These are phyloP conservation scores for Ips nitidus DNA, from an alignment of 1,140 invertebrate species.

Conservation along the genomic window DNA sequence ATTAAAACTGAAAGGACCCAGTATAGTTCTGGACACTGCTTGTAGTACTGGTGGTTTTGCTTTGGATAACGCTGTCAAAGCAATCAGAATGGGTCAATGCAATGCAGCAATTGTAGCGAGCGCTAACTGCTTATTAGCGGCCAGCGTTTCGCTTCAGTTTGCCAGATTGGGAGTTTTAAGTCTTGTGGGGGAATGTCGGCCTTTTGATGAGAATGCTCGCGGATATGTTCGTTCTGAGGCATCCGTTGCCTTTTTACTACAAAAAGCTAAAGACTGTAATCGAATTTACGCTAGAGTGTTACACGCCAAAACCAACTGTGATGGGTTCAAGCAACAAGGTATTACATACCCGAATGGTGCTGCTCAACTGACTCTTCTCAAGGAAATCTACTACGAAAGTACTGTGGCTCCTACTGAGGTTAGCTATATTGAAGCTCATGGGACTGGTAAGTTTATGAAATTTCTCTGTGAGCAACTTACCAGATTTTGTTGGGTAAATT, in stretches of 20 bases:
- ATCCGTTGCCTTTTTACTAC: constrained; percentile 75
- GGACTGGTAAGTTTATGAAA: constrained; percentile 61
- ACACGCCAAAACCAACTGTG: constrained; percentile 73
- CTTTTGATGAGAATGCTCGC: constrained; percentile 81
- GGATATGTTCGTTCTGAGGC: constrained; percentile 77
- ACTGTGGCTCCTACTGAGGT: constrained; percentile 69
- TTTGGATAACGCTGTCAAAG: constrained; percentile 76
- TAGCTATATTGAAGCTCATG: constrained; percentile 88
- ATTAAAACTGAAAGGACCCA: constrained; percentile 71
- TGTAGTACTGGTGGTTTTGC: constrained; percentile 88
- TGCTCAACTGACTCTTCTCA: constrained; percentile 75
- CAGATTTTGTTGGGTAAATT: constrained; percentile 2
- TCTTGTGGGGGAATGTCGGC: constrained; percentile 81
- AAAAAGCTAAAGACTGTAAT: constrained; percentile 76
- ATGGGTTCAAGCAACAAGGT: constrained; percentile 75
- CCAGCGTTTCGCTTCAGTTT: constrained; percentile 78
- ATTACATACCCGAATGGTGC: constrained; percentile 89
- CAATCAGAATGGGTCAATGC: constrained; percentile 75
- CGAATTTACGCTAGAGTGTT: constrained; percentile 64
- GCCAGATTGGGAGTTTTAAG: constrained; percentile 82
- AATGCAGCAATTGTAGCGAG: constrained; percentile 88
- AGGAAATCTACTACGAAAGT: constrained; percentile 84
- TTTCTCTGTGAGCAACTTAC: neutral
- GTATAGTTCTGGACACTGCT: constrained; percentile 82
- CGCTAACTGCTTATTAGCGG: constrained; percentile 81